phyloP scores from a whole-genome alignment of 2,888 invertebrate species.

The Phyllotreta cruciferae region DNA sequence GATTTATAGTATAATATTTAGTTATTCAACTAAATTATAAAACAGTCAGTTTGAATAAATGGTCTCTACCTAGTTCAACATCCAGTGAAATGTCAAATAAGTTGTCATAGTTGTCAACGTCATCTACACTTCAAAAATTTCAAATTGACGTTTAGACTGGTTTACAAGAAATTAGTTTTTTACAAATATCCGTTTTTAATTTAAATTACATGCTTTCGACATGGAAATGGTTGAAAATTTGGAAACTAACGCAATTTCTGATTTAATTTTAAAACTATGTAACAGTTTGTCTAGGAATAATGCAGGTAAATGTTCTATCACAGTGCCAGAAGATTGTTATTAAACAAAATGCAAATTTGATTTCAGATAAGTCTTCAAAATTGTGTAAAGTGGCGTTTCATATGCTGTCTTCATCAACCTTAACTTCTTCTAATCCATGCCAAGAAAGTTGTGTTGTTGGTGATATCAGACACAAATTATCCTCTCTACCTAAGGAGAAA shows the following conservation, averaged over 20 bases:
- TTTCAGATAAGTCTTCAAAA: slow-evolving; percentile 49
- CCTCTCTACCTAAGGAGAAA: slow-evolving; percentile 47
- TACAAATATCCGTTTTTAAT: neutral
- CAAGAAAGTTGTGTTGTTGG: slow-evolving; percentile 50
- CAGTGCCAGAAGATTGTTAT: neutral
- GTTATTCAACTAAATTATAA: no score
- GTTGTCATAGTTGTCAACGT: no score
- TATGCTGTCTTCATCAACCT: slow-evolving; percentile 33
- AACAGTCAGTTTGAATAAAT: no score
- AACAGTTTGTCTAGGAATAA: slow-evolving; percentile 53
- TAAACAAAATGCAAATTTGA: slow-evolving; percentile 22
- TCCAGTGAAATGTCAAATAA: no score
- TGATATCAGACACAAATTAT: slow-evolving; percentile 48
- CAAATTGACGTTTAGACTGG: no score
- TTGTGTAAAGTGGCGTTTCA: slow-evolving; percentile 45
- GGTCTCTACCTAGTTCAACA: no score
- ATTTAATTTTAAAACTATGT: slow-evolving; percentile 53
- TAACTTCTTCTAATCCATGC: slow-evolving; percentile 39
- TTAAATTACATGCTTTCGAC: slow-evolving; percentile 16
- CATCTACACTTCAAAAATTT: no score
- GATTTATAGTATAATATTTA: no score
- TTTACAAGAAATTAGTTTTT: no score
- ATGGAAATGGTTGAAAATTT: slow-evolving; percentile 40
- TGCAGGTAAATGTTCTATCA: slow-evolving; percentile 42
- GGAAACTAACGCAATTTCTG: slow-evolving; percentile 41